A percentile compares a stretch with the other conserved stretches of the same genome.
These are phyloP conservation scores for Leptarthrus brevirostris DNA, from an alignment of 2,888 invertebrate species.

Conservation along the genomic window DNA sequence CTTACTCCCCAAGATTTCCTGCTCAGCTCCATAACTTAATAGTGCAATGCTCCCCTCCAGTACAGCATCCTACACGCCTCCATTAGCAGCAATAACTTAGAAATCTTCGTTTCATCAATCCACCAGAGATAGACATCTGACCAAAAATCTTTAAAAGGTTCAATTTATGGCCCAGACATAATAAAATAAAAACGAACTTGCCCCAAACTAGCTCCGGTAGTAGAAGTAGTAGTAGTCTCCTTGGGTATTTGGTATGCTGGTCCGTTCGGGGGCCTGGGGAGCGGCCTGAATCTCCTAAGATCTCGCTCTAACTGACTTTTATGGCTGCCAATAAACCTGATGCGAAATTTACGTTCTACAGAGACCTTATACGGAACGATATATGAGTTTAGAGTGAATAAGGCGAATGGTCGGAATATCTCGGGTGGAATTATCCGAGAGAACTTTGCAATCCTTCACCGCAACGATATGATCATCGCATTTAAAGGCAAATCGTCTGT, in stretches of 20 bases:
- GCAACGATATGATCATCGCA: slow-evolving; percentile 32
- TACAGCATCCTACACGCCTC: too few relatives aligned
- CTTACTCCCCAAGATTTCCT: neutral
- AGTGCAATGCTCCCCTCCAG: too few relatives aligned
- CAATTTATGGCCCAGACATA: slow-evolving; percentile 48
- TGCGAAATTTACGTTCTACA: slow-evolving; percentile 41
- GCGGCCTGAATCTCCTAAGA: neutral
- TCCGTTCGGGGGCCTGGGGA: neutral
- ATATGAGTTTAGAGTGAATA: slow-evolving; percentile 41
- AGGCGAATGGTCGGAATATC: neutral
- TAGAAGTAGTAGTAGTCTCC: neutral
- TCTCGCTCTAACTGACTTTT: slow-evolving; percentile 44
- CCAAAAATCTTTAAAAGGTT: slow-evolving; percentile 48
- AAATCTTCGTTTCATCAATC: slow-evolving; percentile 24
- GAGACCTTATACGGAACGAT: slow-evolving; percentile 30
- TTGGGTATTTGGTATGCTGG: slow-evolving; percentile 1
- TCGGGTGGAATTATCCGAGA: slow-evolving; percentile 15
- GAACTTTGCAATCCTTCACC: slow-evolving; percentile 30
- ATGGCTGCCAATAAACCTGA: slow-evolving; percentile 47
- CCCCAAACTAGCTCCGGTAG: neutral
- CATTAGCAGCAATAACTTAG: neutral
- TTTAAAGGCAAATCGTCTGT: slow-evolving; percentile 35
- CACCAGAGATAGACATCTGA: slow-evolving; percentile 37
- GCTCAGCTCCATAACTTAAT: too few relatives aligned
- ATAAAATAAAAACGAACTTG: slow-evolving; percentile 28